Evolutionary conservation across 2,797 vertebrate genomes (phyloP).

Genomic region (Chelmon rostratus): DNA sequence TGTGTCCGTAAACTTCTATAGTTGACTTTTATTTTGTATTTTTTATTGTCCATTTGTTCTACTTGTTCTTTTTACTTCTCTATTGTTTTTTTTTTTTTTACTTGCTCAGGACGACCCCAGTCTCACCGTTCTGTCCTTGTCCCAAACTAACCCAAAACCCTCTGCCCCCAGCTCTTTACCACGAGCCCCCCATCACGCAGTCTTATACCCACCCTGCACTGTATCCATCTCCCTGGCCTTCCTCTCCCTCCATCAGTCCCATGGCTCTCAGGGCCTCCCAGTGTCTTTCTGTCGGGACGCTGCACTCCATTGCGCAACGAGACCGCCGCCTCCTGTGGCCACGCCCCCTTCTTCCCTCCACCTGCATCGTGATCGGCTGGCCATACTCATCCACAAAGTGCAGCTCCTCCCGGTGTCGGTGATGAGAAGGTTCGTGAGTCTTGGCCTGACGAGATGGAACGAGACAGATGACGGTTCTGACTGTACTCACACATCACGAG

Average conservation of each 20-base stretch:
- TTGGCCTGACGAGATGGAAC: conserved; percentile 60
- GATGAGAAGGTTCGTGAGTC: conserved; percentile 60
- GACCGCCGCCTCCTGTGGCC: conserved; percentile 64
- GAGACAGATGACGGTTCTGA: neutral
- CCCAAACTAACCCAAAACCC: neutral
- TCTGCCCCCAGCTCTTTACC: neutral
- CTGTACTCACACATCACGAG: too few species aligned
- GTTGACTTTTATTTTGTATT: too few species aligned
- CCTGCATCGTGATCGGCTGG: conserved; percentile 77
- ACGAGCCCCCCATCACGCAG: fast-evolving
- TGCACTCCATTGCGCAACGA: conserved; percentile 61
- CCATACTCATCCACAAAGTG: conserved; percentile 79
- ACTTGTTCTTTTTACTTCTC: neutral
- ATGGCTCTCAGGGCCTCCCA: conserved; percentile 80
- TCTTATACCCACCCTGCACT: conserved; percentile 60
- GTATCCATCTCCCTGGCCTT: conserved; percentile 57
- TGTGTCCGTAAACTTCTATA: too few species aligned
- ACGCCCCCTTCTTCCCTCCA: conserved; percentile 67
- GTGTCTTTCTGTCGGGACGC: conserved; percentile 68
- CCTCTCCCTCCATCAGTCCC: conserved; percentile 74
- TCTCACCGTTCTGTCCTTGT: neutral
- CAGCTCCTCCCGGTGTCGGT: conserved; percentile 66
- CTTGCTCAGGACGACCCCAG: neutral
- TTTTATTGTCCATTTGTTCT: too few species aligned
- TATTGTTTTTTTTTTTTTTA: too few species aligned